A percentile compares a stretch with the other conserved stretches of the same genome.
phyloP scores from a whole-genome alignment of 2,888 invertebrate species.

The Oligia fasciuncula region DNA sequence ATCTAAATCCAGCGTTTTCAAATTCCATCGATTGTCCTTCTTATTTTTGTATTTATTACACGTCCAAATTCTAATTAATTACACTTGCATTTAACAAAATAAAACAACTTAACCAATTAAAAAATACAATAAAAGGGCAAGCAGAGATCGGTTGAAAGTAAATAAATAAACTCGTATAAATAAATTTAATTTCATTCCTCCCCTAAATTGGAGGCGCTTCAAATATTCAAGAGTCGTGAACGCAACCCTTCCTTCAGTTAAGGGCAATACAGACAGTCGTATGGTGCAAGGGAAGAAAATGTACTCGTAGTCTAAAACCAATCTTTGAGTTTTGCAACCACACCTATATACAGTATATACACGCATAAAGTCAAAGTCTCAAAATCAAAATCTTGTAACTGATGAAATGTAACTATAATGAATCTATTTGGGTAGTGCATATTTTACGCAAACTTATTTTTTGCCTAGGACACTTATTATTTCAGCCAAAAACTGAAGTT shows the following conservation, averaged over 20 bases:
- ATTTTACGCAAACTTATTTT: neutral
- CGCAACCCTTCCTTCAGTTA: slow-evolving; percentile 88
- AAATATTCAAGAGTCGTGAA: slow-evolving; percentile 89
- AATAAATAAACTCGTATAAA: slow-evolving; percentile 88
- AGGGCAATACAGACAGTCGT: slow-evolving; percentile 78
- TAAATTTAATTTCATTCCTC: slow-evolving; percentile 89
- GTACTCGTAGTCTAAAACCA: neutral
- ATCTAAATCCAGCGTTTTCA: too few relatives aligned
- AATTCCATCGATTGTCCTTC: neutral
- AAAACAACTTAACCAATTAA: slow-evolving; percentile 72
- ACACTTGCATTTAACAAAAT: slow-evolving; percentile 43
- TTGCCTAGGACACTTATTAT: neutral
- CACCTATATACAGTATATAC: neutral
- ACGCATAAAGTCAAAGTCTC: neutral
- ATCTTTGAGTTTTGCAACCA: neutral
- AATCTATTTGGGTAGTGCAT: neutral
- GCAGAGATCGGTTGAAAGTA: slow-evolving; percentile 78
- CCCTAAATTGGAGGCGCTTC: slow-evolving; percentile 87
- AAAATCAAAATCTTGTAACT: neutral
- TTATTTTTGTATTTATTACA: neutral
- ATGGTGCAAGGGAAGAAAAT: slow-evolving; percentile 66
- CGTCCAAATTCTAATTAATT: slow-evolving; percentile 33
- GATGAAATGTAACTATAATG: neutral
- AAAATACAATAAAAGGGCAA: slow-evolving; percentile 72
- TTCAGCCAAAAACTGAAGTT: neutral